Conservation (phyloP, 2,797 vertebrate species). For the Hippoglossus hippoglossus region DNA sequence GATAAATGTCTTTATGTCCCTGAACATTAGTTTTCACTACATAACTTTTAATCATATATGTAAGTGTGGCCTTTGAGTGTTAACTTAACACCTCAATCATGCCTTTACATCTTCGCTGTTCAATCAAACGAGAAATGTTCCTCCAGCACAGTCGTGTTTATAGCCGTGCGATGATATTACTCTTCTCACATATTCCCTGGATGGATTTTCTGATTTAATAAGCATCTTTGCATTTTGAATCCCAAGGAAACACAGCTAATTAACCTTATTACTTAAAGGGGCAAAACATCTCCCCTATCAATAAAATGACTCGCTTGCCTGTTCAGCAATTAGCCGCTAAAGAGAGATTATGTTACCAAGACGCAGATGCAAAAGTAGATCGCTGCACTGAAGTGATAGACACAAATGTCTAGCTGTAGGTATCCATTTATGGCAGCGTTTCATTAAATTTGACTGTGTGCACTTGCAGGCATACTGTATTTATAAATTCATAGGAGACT, state of each 20-base stretch:
- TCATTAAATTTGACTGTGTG: conserved; percentile 65
- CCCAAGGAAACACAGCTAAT: conserved; percentile 84
- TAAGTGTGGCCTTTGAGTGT: conserved; percentile 4
- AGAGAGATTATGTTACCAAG: conserved; percentile 70
- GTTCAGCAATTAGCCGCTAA: conserved; percentile 72
- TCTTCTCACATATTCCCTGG: conserved; percentile 50
- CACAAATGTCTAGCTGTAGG: conserved; percentile 48
- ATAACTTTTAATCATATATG: conserved; percentile 1
- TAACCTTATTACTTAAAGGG: conserved; percentile 84
- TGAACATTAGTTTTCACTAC: not conserved
- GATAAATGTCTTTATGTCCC: not conserved
- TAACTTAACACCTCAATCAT: not conserved
- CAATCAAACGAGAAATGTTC: conserved; percentile 22
- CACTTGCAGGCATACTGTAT: conserved; percentile 41
- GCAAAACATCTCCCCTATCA: conserved; percentile 77
- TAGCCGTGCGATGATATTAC: conserved; percentile 43
- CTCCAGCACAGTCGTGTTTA: conserved; percentile 44
- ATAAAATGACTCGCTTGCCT: conserved; percentile 73
- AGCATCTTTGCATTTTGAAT: conserved; percentile 77
- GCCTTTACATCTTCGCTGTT: not conserved
- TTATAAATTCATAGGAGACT: conserved; percentile 48
- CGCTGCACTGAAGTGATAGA: conserved; percentile 40
- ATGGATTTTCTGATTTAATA: conserved; percentile 72
- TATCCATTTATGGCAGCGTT: conserved; percentile 55
- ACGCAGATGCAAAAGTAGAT: conserved; percentile 67